Evolutionary conservation across 1,140 invertebrate species (phyloP), one percentile per base, ranked within the genome.

Genomic region (Ceratoteleas bidentatus): DNA sequence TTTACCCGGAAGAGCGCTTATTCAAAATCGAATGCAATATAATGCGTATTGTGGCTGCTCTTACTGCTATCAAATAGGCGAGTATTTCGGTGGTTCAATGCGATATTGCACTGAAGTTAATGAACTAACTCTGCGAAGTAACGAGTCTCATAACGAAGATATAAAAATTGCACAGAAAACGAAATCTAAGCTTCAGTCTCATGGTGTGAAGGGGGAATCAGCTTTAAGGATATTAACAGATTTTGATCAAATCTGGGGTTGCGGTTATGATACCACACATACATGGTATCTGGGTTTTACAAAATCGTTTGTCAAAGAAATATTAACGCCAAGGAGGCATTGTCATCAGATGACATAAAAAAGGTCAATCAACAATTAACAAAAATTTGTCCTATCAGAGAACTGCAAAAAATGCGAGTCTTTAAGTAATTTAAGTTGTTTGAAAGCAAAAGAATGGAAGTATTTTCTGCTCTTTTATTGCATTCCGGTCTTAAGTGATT

Each of bases 221-320:
- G 43, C 43, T 0, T 45, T 45, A 45, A 45, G 10, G 3, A n/a
- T 45, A 11, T 13, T 45, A 6, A 6, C 43, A 1, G 43, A 45
- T 45, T 45, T 45, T 45, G 43, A 45, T 45, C 43, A 45, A 45
- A 13, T 45, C 6, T 13, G 43, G 43, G 43, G 43, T 10, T 45
- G 43, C n/a, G 43, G 5, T 45, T 45, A 9, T 45, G 43, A 45
- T 45, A 45, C 10, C n/a, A 45, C 43, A 6, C 43, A 45, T 45
- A 45, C 43, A n/a, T 45, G 43, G 43, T 45, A n/a, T 45, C n/a
- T 45, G 11, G 43, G 43, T 9, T 45, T 45, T n/a, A 45, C 43
- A 6, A 45, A 45, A 45, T 40, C 36, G 36, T 40, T 40, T 6
- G 36, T 40, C 6, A 40, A 40, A 40, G 36, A 40, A 11, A 40